Evolutionary conservation across 2,113 vertebrate species (phyloP), one percentile per base, ranked within the genome.

Genomic region (Anseranas semipalmata): DNA sequence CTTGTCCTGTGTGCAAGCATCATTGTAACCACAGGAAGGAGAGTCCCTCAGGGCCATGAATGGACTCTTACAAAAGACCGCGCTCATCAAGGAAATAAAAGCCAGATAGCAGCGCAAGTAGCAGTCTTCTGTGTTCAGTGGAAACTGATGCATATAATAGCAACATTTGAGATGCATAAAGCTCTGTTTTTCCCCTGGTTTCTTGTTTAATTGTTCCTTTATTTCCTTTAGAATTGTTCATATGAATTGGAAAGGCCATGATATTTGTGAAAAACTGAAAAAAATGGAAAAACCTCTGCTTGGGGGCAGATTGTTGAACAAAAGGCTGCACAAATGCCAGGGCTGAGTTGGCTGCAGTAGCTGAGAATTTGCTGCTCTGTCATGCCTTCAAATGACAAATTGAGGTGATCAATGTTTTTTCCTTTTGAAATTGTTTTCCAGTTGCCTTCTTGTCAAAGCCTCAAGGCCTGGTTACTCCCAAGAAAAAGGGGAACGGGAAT

Each of bases 401-500:
- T 2, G 65, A 63, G 63, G 53, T 81, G 71, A 59, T 78, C 73
- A 2, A 74, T 79, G 7, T 75, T 90, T 79, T 95, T 55, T 85
- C 35, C 35, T 92, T 62, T 30, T 16, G 37, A 59, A 70, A 89
- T 45, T 79, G 56, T 85, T 94, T 88, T 95, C 8, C 93, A 99
- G 99, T 99, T 74, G 98, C 98, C 65, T 98, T 99, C 97, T 98
- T 99, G 43, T 98, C 98, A 70, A 99, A 99, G 96, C 99, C 99
- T 62, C 98, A 99, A 98, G 98, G 98, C 74, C 96, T 98, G 1
- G 97, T 96, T 93, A 98, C 96, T 82, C 97, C 97, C 81, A 97
- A 94, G 82, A 98, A 97, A 48, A 97, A 97, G 87, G 98, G 97
- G 48, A 98, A 98, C 6, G 98, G 98, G 72, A 98, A 98, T 88